phyloP scores from a whole-genome alignment of 1,140 invertebrate species.

The Pseudomyrmex dendroicus region DNA sequence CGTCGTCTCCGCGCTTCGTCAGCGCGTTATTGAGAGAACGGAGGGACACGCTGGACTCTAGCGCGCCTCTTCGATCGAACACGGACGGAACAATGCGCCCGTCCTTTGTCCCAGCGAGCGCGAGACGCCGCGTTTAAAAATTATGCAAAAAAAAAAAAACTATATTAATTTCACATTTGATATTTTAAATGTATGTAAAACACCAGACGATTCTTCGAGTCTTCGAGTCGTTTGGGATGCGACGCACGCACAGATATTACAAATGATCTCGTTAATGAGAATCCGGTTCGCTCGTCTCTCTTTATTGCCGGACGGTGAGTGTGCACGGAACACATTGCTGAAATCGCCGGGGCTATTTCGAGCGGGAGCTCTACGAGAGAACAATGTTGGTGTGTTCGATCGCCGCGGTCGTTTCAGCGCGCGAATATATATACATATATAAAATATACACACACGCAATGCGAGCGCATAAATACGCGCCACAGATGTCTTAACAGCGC shows the following conservation, averaged over 20 bases:
- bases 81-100: constrained; percentile 27
- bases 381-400: constrained; percentile 29
- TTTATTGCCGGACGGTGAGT: background rate
- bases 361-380: constrained; percentile 8
- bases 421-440: constrained; percentile 1
- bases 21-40: constrained; percentile 46
- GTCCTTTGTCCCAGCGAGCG: background rate
- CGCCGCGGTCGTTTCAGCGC: background rate
- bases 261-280: constrained; percentile 35
- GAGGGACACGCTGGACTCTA: constrained; percentile 33
- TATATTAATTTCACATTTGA: too few relatives aligned
- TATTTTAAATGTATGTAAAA: too few relatives aligned
- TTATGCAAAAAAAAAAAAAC: too few relatives aligned
- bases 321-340: constrained; percentile 1
- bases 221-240: background rate
- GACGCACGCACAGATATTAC: background rate
- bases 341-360: constrained; percentile 13
- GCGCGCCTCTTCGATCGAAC: constrained; percentile 47
- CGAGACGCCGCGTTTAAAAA: too few relatives aligned
- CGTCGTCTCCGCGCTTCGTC: background rate
- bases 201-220: too few relatives aligned
- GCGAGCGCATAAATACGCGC: background rate
- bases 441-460: too few relatives aligned
- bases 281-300: background rate
- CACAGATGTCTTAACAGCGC: constrained; percentile 40